phyloP scores from a whole-genome alignment of 2,888 invertebrate species.

The Chrysolina haemoptera region DNA sequence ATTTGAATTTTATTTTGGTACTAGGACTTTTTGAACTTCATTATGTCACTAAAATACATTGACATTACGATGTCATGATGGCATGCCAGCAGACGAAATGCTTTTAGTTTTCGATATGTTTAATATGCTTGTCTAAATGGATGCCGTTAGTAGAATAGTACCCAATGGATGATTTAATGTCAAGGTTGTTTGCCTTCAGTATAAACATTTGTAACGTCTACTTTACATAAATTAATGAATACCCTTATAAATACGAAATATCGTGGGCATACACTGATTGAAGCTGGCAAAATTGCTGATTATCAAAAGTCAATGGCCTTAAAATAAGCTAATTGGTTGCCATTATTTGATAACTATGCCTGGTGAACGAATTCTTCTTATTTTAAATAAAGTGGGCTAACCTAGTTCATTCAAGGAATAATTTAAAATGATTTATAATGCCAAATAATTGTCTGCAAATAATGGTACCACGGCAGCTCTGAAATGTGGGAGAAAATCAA shows the following conservation, averaged over 20 bases:
- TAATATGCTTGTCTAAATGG: too few relatives aligned
- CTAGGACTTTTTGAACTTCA: too few relatives aligned
- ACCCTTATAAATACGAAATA: background rate
- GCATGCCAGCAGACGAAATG: too few relatives aligned
- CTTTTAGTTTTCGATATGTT: too few relatives aligned
- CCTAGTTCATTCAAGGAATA: background rate
- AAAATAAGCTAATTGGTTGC: background rate
- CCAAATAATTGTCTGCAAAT: constrained; percentile 9
- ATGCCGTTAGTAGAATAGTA: too few relatives aligned
- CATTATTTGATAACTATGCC: background rate
- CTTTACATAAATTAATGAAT: too few relatives aligned
- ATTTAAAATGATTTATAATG: constrained; percentile 15
- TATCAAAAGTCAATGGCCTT: background rate
- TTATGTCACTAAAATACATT: too few relatives aligned
- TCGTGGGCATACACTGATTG: background rate
- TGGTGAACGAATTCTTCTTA: background rate
- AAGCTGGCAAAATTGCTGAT: background rate
- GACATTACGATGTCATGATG: too few relatives aligned
- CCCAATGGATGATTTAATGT: too few relatives aligned
- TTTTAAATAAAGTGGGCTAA: constrained; percentile 1
- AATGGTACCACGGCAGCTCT: constrained; percentile 8
- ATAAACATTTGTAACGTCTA: too few relatives aligned
- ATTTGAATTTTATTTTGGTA: too few relatives aligned
- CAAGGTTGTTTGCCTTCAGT: too few relatives aligned
- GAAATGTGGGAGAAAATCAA: constrained; percentile 24